Evolutionary conservation across 2,888 invertebrate species (phyloP), one percentile per base, ranked within the genome.

Genomic region (Alitta virens): DNA sequence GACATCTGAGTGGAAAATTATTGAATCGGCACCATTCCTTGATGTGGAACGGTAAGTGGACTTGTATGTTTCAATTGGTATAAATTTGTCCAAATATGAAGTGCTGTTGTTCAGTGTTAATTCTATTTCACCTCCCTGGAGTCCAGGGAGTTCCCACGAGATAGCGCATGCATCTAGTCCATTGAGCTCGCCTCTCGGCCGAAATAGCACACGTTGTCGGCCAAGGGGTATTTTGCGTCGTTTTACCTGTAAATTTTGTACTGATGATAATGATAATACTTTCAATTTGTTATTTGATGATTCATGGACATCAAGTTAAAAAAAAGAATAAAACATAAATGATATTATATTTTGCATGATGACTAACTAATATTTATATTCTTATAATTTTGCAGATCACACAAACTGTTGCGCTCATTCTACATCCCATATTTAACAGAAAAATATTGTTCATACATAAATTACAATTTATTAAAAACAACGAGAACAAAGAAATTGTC

Each of bases 361-460:
- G n/a, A n/a, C n/a, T n/a, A n/a, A n/a, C n/a, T n/a, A n/a, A n/a
- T n/a, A n/a, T n/a, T 46, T 46, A 18, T 68, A 51, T 67, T 61
- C 77, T 79, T 60, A 51, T 43, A 12, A 16, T 58, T 7, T 74
- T 74, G 61, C 72, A 77, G 77, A 64, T 77, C 80, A 54, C 74
- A 78, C 62, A 63, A 84, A 70, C 82, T 93, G 57, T 89, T 91
- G 72, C 85, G 95, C 77, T 91, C 94, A 2, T 95, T 95, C 80
- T 94, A 91, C 82, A 85, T 95, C 79, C 94, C 95, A 53, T 87
- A 80, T 68, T 49, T 84, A 25, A 78, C 79, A 23, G 63, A 63
- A 33, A 69, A 68, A 43, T 71, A 74, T 64, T 75, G 75, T 64
- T 67, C 66, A 16, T 80, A 77, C 71, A 73, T 70, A 16, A 64